phyloP scores from a whole-genome alignment of 1,140 invertebrate species.

The Calliphora vicina region DNA sequence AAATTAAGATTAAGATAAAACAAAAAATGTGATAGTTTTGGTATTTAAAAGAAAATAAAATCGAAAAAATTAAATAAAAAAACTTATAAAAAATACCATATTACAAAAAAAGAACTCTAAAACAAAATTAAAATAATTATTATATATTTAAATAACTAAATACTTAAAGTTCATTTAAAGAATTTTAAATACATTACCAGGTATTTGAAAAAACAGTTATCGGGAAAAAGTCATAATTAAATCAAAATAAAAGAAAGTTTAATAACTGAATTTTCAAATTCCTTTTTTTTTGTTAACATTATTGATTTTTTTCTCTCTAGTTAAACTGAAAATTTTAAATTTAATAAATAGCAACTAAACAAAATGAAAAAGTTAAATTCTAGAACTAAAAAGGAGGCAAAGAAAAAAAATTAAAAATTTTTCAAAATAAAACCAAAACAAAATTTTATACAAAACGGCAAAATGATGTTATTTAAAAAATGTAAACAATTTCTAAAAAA shows the following conservation, averaged over 20 bases:
- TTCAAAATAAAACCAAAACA: background rate
- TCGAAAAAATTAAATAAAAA: background rate
- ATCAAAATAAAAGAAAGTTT: too few relatives aligned
- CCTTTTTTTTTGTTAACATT: background rate
- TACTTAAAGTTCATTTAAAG: background rate
- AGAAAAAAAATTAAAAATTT: slow-evolving; percentile 17
- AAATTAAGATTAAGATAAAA: background rate
- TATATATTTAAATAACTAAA: background rate
- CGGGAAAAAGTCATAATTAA: too few relatives aligned
- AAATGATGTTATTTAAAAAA: slow-evolving; percentile 19
- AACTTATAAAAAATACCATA: background rate
- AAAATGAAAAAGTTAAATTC: background rate
- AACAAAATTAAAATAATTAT: background rate
- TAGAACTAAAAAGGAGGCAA: too few relatives aligned
- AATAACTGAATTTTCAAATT: too few relatives aligned
- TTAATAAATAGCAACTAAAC: background rate
- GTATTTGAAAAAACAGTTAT: too few relatives aligned
- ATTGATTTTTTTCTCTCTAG: background rate
- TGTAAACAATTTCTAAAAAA: slow-evolving; percentile 7
- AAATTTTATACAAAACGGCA: slow-evolving; percentile 15
- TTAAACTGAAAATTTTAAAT: background rate
- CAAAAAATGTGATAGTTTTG: slow-evolving; percentile 24
- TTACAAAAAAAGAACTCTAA: background rate
- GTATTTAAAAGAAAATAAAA: background rate
- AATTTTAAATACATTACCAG: too few relatives aligned